Evolutionary conservation across 2,888 invertebrate genomes (phyloP), one percentile per base, ranked within the genome.

Genomic region (Netelia inedita): DNA sequence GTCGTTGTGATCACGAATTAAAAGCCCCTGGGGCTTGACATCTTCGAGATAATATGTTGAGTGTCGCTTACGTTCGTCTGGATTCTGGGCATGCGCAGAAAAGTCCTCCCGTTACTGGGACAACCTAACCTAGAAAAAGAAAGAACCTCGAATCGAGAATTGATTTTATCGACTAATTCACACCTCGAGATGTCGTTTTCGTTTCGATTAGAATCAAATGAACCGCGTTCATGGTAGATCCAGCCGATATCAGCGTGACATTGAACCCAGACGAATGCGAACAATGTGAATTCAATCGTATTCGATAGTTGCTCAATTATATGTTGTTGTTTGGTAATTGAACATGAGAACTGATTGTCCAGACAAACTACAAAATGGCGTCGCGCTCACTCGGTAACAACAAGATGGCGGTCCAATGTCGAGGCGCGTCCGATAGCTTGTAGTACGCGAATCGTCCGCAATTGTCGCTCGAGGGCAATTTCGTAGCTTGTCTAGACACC

Each of bases 281-380:
- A 76, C 50, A 46, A 73, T 73, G 55, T 46, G 53, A 63, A 79
- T 46, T 65, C 59, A 55, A 61, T 75, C 75, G 75, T 78, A 65
- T 78, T 55, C 53, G 71, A 84, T 84, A 84, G 84, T 81, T 84
- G 84, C 84, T 84, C 78, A 84, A 81, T 78, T 84, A 43, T 74
- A 71, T 81, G 73, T 81, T 69, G 81, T 78, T 50, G 75, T 84
- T 73, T 81, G 80, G 76, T 81, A 74, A 76, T 72, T 57, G 1
- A 63, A 61, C 8, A 61, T n/a, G 66, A 82, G 28, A 59, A 35
- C 35, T 5, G 35, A 14, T 57, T 61, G 76, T 21, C 68, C 16
- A 69, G 76, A 76, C 84, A 73, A 84, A 76, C 53, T 41, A 76
- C 73, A 73, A 76, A 50, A 21, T 28, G 5, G 8, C 46, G 43